Evolutionary conservation across 2,113 vertebrate species (phyloP).

Genomic region (Alouatta palliata): DNA sequence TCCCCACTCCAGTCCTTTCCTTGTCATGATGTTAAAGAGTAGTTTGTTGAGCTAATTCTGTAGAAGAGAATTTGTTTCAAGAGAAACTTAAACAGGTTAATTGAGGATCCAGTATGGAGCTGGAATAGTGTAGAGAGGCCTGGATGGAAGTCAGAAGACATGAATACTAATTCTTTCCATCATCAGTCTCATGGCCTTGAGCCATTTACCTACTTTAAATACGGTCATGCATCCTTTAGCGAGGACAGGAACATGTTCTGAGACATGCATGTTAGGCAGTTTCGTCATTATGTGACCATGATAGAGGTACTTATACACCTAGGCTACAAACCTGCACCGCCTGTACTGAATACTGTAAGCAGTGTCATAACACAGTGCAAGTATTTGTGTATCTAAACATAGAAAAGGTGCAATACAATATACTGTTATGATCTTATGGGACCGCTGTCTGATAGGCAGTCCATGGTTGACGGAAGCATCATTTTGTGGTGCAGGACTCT

Average conservation of each 20-base stretch:
- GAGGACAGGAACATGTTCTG: not conserved
- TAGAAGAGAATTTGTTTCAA: not conserved
- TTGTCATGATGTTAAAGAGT: not conserved
- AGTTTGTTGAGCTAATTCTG: not conserved
- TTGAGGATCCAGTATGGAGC: not conserved
- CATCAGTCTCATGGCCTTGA: not conserved
- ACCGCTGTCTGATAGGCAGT: not conserved
- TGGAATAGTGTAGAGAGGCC: not conserved
- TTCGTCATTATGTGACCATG: not conserved
- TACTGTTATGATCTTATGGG: not conserved
- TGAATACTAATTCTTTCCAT: not conserved
- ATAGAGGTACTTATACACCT: not conserved
- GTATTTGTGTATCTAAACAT: not conserved
- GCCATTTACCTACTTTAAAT: not conserved
- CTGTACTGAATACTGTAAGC: not conserved
- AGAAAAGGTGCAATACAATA: not conserved
- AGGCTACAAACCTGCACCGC: not conserved
- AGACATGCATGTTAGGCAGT: not conserved
- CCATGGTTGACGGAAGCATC: not conserved
- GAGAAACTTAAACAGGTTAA: not conserved
- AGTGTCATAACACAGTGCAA: not conserved
- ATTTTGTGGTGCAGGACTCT: not conserved
- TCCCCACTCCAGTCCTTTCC: not conserved
- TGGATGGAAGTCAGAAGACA: not conserved
- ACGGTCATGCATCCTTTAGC: not conserved